Evolutionary conservation across 53 echinoderm and acorn worm genomes (phyloP), one percentile per base, ranked within the genome.

Genomic region (Arbacia lixula): DNA sequence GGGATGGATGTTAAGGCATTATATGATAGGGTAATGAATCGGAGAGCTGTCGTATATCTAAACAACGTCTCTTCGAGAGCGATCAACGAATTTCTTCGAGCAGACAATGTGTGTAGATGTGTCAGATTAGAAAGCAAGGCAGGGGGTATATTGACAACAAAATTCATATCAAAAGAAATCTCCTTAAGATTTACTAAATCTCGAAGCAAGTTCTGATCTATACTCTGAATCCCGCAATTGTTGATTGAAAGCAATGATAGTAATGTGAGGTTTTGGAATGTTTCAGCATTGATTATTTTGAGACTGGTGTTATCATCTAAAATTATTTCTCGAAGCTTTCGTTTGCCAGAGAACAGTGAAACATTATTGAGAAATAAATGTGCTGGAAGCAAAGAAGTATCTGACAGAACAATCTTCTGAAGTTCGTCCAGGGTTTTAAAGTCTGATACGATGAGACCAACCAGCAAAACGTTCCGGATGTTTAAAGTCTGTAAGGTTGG

Each of bases 1-100:
- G n/a, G 31, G 11, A 81, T 63, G 4, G 43, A 41, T 24, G 82
- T 81, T 33, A 81, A 63, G 3, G 82, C 82, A 62, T 81, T 81
- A 41, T 63, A 41, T 36, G 82, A 43, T 6, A 81, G 63, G n/a
- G 21, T 30, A 28, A 81, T 81, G 19, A 63, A 20, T 14, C 25
- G 31, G 0, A 81, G 64, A 1, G n/a, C 19, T 29, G 26, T 40
- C 19, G 82, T 46, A 5, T 63, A 8, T 35, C 42, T 42, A 64
- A 81, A 81, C 40, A 81, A n/a, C 2, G 62, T 10, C 62, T 29
- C 31, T 20, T 33, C 33, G 4, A 81, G 24, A 2, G 49, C n/a
- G 19, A 64, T 81, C 0, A 81, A 33, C 0, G 82, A 32, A 81
- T 81, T 81, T 10, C 20, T 49, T n/a, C 30, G n/a, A 3, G 46